Base-by-base conservation (phyloP, 2,797 vertebrate genomes). In the Callimico goeldii region DNA sequence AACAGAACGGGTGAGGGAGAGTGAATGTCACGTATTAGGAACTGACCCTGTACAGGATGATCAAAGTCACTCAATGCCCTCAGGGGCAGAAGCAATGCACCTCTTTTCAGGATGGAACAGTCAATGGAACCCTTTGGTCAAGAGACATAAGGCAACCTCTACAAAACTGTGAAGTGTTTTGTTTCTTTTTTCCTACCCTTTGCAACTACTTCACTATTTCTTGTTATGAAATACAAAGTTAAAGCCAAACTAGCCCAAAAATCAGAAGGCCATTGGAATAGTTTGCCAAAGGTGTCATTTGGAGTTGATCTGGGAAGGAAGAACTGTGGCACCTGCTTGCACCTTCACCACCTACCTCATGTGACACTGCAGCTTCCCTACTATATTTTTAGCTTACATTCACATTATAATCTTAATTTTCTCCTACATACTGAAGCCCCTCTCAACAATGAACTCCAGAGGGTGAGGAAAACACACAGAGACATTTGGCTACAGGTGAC, bases 21-120 rank as follows among this genome's bases (percentile, higher is more conserved):
- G 24, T 36, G 67, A 70, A 28, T 52, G 88, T 96, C 90, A 90
- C 11, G 76, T 95, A 97, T 90, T 64, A 96, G 85, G 19, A 85
- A 94, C n/a, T 77, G 82, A 96, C 67, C 39, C 73, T 94, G 26
- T 43, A 73, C 50, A 24, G 64, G 52, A 95, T 61, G 9, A 77
- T 94, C 85, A 79, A 97, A 96, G 55, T 91, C 97, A 93, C 87
- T 88, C 82, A 10, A 50, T 58, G 61, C 0, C 26, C 73, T 93
- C 94, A 93, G 55, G 96, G 93, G 83, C 17, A 95, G 57, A 89
- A 96, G 79, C 0, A 61, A 41, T 10, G 92, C 5, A 84, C 81
- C 95, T 89, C 33, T 94, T 30, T 84, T 91, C 90, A 88, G 50
- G 46, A 96, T 28, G 72, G 41, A 82, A 50, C 41, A 94, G 15